Percentiles rank a stretch among this genome's conserved stretches.
Conservation (phyloP, 2,113 vertebrate genomes). For the Piaya cayana region DNA sequence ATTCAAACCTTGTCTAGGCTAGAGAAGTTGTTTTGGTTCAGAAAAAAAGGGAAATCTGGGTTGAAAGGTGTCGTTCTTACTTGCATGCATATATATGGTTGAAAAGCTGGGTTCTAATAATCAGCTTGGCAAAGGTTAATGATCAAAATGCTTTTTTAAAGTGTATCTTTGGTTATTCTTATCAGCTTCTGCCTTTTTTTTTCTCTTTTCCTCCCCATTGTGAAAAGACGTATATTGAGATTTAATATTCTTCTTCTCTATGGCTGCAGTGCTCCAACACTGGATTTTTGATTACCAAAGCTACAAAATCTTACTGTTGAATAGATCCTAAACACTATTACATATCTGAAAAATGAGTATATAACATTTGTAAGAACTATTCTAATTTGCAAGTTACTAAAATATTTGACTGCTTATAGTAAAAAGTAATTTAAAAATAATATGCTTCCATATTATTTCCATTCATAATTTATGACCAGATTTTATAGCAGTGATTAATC, state of each 20-base stretch:
- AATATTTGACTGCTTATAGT: not conserved
- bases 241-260: not conserved
- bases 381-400: not conserved
- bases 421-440: not conserved
- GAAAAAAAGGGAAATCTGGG: not conserved
- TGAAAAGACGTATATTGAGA: not conserved
- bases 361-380: not conserved
- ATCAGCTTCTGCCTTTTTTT: not conserved
- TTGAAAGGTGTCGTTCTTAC: not conserved
- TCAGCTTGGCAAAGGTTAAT: not conserved
- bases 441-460: not conserved
- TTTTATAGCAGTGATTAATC: not conserved
- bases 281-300: not conserved
- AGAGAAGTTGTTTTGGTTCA: not conserved
- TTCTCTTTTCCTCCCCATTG: accelerated
- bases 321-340: not conserved
- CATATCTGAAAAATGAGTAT: not conserved
- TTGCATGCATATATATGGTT: not conserved
- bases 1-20: not conserved
- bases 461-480: not conserved
- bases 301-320: not conserved
- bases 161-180: not conserved
- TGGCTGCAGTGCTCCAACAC: not conserved
- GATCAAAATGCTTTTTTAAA: not conserved
- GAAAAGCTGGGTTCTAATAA: not conserved